Evolutionary conservation across 2,113 vertebrate genomes (phyloP).

Genomic region (Pedionomus torquatus): DNA sequence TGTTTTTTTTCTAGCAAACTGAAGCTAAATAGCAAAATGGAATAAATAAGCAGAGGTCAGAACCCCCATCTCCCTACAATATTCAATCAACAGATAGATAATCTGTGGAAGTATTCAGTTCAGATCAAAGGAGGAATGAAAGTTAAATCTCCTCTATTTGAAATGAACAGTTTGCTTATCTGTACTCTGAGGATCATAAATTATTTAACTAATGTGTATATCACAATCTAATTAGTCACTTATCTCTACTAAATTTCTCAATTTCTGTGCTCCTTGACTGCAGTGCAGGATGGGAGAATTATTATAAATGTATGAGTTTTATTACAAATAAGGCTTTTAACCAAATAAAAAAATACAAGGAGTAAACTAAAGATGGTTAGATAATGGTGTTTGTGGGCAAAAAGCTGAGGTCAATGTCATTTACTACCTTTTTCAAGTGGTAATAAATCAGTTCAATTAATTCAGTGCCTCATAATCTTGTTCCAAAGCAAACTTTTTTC

Average conservation of each 20-base stretch:
- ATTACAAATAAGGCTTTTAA: background rate
- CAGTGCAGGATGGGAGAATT: background rate
- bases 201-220: background rate
- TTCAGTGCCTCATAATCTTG: background rate
- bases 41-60: slow-evolving; percentile 59
- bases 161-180: background rate
- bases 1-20: slow-evolving; percentile 21
- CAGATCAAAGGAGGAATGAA: slow-evolving; percentile 6
- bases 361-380: background rate
- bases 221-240: slow-evolving; percentile 10
- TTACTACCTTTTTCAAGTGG: background rate
- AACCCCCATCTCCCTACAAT: slow-evolving; percentile 15
- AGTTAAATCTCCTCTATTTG: background rate
- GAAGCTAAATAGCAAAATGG: slow-evolving; percentile 46
- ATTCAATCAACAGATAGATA: slow-evolving; percentile 42
- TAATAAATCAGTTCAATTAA: slow-evolving; percentile 1
- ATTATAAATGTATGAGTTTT: background rate
- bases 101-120: slow-evolving; percentile 10
- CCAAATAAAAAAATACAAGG: background rate
- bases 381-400: background rate
- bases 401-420: background rate
- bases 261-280: background rate
- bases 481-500: background rate
- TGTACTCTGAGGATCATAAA: background rate
- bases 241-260: background rate